These are phyloP conservation scores for Bombylius discolor DNA, from an alignment of 2,888 invertebrate species.

Conservation along the genomic window DNA sequence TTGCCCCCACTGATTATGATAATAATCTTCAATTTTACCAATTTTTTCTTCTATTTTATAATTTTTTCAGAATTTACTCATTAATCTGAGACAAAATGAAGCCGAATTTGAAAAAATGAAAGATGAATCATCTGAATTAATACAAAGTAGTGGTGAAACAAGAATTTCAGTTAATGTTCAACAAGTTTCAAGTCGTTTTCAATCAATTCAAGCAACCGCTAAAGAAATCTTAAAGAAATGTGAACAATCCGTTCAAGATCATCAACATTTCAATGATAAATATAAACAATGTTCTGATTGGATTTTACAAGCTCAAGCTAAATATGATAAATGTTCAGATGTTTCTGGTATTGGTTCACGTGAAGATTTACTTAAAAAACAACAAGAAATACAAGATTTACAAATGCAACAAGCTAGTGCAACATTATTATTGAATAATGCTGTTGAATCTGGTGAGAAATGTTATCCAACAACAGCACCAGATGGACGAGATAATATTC, in stretches of 20 bases:
- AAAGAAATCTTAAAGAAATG: slow-evolving; percentile 86
- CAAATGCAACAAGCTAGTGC: slow-evolving; percentile 63
- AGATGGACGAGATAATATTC: slow-evolving; percentile 75
- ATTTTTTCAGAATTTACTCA: slow-evolving; percentile 51
- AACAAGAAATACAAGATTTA: slow-evolving; percentile 58
- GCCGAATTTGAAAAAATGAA: slow-evolving; percentile 74
- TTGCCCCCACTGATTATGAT: no score
- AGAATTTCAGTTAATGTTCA: slow-evolving; percentile 79
- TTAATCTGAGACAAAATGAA: slow-evolving; percentile 70
- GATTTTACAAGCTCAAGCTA: slow-evolving; percentile 60
- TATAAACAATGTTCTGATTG: slow-evolving; percentile 74
- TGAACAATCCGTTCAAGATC: slow-evolving; percentile 74
- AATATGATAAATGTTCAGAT: slow-evolving; percentile 53
- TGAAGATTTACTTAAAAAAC: slow-evolving; percentile 55
- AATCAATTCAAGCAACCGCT: slow-evolving; percentile 75
- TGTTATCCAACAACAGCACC: slow-evolving; percentile 72
- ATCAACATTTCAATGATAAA: slow-evolving; percentile 65
- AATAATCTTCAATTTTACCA: no score
- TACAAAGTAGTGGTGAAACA: slow-evolving; percentile 73
- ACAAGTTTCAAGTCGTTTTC: slow-evolving; percentile 79
- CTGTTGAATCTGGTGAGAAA: slow-evolving; percentile 79
- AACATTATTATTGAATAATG: slow-evolving; percentile 62
- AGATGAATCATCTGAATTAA: slow-evolving; percentile 72
- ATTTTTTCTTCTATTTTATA: no score
- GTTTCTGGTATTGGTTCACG: slow-evolving; percentile 49